Conservation (phyloP, 2,113 vertebrate genomes). For the Gobio gobio region DNA sequence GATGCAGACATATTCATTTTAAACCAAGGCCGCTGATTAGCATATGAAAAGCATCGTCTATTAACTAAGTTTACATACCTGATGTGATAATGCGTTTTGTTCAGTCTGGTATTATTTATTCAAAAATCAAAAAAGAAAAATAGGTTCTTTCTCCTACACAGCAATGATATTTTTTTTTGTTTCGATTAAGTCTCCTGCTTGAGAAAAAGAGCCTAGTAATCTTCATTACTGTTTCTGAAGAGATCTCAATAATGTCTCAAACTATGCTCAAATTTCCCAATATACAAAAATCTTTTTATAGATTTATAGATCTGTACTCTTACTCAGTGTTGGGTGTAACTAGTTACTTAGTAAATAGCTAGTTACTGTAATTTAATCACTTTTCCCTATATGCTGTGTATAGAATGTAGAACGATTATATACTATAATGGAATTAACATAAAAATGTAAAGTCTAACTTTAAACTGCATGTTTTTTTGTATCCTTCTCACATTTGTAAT, state of each 20-base stretch:
- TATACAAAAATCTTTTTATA: not conserved
- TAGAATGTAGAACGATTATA: too few species aligned
- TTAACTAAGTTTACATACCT: not conserved
- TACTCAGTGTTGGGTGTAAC: not conserved
- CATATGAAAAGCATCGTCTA: not conserved
- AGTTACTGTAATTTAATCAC: too few species aligned
- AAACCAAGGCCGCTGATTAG: slow-evolving; percentile 14
- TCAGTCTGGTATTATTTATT: not conserved
- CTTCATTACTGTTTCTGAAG: not conserved
- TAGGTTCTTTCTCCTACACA: not conserved
- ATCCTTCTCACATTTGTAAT: too few species aligned
- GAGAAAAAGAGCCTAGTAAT: not conserved
- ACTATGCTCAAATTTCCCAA: not conserved
- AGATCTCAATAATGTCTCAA: not conserved
- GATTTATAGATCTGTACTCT: not conserved
- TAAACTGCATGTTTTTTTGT: too few species aligned
- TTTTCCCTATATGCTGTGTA: too few species aligned
- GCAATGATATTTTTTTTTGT: not conserved
- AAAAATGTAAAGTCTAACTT: too few species aligned
- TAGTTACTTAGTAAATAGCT: too few species aligned
- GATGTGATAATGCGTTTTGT: not conserved
- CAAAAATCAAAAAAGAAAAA: not conserved
- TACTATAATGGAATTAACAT: too few species aligned
- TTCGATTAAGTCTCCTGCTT: not conserved
- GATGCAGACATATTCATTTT: not conserved